phyloP scores from a whole-genome alignment of 2,888 invertebrate genomes.

The Drosophila leonis region DNA sequence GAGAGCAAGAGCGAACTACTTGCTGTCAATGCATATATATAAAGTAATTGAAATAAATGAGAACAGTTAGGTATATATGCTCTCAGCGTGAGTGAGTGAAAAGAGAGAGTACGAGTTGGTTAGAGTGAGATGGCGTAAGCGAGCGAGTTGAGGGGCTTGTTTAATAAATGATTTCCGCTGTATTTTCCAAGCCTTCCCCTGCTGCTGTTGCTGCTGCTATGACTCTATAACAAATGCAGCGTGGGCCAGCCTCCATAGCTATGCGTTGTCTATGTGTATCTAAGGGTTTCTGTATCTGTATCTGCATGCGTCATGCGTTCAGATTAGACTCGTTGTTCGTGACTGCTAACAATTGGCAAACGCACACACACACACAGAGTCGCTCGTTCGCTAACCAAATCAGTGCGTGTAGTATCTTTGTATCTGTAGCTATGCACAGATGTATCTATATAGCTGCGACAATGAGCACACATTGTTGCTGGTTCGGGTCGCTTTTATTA shows the following conservation, averaged over 20 bases:
- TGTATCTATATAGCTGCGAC: conserved; percentile 48
- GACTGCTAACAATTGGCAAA: conserved; percentile 65
- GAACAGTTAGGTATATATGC: conserved; percentile 34
- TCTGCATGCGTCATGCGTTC: conserved; percentile 64
- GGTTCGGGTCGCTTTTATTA: conserved; percentile 25
- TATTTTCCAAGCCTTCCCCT: conserved; percentile 18
- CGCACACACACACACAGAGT: conserved; percentile 2
- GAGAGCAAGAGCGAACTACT: conserved; percentile 3
- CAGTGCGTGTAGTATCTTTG: conserved; percentile 58
- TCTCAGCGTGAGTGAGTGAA: background rate
- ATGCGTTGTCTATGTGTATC: conserved; percentile 27
- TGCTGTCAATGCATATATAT: conserved; percentile 62
- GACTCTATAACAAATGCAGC: conserved; percentile 57
- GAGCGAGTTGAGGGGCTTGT: conserved; percentile 37
- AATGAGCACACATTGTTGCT: conserved; percentile 71
- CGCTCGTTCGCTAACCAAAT: conserved; percentile 39
- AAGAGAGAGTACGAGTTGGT: background rate
- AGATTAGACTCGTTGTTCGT: conserved; percentile 75
- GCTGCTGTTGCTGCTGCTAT: background rate
- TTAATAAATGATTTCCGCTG: conserved; percentile 79
- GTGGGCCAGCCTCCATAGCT: conserved; percentile 33
- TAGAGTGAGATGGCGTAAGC: background rate
- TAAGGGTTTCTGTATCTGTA: conserved; percentile 36
- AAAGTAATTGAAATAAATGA: conserved; percentile 79
- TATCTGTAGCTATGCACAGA: conserved; percentile 23